Evolutionary conservation across 1,140 invertebrate species (phyloP).

Genomic region (Chrysopa pallens): DNA sequence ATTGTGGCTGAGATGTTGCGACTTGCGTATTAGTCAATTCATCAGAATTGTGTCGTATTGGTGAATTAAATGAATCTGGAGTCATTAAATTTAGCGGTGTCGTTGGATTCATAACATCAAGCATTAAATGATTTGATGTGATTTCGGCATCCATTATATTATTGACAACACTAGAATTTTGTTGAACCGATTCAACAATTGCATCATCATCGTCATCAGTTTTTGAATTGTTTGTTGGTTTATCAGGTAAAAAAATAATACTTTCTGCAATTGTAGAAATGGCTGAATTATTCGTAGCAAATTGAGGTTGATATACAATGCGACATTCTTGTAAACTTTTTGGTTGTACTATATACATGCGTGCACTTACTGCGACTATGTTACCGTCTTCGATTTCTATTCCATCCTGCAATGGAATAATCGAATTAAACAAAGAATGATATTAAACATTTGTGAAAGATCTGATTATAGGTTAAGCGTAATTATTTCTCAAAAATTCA

Average conservation of each 20-base stretch:
- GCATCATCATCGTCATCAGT: constrained; percentile 11
- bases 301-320: constrained; percentile 50
- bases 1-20: not conserved
- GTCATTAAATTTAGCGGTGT: constrained; percentile 52
- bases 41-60: constrained; percentile 22
- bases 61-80: constrained; percentile 69
- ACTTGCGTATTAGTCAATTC: not conserved
- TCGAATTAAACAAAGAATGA: constrained; percentile 7
- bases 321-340: constrained; percentile 75
- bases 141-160: constrained; percentile 6
- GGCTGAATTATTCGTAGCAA: not conserved
- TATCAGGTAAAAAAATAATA: constrained; percentile 3
- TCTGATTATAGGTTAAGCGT: no score
- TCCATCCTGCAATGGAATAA: constrained; percentile 15
- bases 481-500: no score
- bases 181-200: constrained; percentile 3
- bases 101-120: constrained; percentile 62
- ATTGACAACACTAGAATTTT: constrained; percentile 6
- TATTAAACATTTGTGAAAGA: no score
- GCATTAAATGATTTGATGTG: constrained; percentile 3
- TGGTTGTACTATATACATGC: constrained; percentile 72
- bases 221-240: constrained; percentile 10
- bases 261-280: not conserved
- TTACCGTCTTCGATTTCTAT: constrained; percentile 19
- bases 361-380: constrained; percentile 33